Evolutionary conservation across 2,888 invertebrate species (phyloP).

Genomic region (Lepidochrysops patricia): DNA sequence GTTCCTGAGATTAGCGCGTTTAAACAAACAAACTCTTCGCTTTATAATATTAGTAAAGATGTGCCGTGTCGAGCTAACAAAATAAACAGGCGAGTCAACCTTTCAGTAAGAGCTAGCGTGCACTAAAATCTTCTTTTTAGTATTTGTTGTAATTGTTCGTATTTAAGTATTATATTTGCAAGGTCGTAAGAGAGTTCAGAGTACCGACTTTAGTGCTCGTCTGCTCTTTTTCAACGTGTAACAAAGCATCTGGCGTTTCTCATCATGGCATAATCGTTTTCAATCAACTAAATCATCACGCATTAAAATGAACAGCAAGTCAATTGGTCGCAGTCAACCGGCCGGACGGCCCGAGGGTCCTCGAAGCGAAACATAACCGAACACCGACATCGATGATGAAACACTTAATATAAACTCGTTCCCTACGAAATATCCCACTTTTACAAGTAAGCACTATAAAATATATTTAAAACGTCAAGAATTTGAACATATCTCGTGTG

Average conservation of each 20-base stretch:
- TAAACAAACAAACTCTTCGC: no score
- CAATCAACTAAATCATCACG: neutral
- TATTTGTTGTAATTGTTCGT: no score
- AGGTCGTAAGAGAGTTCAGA: no score
- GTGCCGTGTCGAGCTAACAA: no score
- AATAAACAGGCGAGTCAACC: neutral
- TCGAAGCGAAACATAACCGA: conserved; percentile 25
- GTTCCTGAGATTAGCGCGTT: no score
- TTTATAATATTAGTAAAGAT: no score
- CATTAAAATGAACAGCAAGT: neutral
- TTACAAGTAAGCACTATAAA: conserved; percentile 52
- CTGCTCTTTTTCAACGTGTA: neutral
- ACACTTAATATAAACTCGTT: conserved; percentile 39
- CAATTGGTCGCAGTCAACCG: conserved; percentile 16
- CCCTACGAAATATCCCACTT: conserved; percentile 46
- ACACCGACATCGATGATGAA: conserved; percentile 38
- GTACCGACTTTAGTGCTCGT: neutral
- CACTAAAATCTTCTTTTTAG: neutral
- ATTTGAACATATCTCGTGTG: conserved; percentile 58
- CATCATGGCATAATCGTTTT: no score
- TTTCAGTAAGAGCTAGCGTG: neutral
- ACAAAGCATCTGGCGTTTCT: conserved; percentile 5
- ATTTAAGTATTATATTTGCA: no score
- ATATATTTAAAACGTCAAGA: conserved; percentile 60
- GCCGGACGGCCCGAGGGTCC: conserved; percentile 6